phyloP scores from a whole-genome alignment of 2,797 vertebrate genomes.

The Uromys caudimaculatus region DNA sequence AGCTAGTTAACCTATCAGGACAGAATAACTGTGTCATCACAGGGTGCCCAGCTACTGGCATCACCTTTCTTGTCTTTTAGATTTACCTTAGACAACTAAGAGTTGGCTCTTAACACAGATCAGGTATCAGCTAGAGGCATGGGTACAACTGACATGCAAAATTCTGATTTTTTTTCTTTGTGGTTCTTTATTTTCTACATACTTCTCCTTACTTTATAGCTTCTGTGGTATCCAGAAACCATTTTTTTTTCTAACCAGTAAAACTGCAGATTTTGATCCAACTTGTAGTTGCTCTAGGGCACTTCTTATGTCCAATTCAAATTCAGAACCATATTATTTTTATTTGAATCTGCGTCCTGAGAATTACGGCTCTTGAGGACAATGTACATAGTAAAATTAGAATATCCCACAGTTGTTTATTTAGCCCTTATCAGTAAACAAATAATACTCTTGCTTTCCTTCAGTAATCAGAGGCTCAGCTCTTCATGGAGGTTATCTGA shows the following conservation, averaged over 20 bases:
- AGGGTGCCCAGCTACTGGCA: not conserved
- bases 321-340: conserved; percentile 25
- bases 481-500: conserved; percentile 30
- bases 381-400: conserved; percentile 9
- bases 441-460: conserved; percentile 3
- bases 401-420: not conserved
- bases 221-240: not conserved
- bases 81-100: not conserved
- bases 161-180: conserved; percentile 11
- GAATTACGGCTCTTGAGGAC: conserved; percentile 18
- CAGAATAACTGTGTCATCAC: not conserved
- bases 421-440: conserved; percentile 11
- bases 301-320: conserved; percentile 11
- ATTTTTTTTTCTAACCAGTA: conserved; percentile 37
- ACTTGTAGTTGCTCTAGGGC: not conserved
- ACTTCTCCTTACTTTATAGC: not conserved
- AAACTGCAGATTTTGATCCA: conserved; percentile 39
- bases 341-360: not conserved
- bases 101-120: not conserved
- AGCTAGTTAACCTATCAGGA: not conserved
- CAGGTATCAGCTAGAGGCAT: not conserved
- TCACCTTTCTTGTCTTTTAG: not conserved
- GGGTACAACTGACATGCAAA: not conserved
- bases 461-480: not conserved
- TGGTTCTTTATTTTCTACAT: conserved; percentile 27